A percentile compares a stretch with the other conserved stretches of the same genome.
These are phyloP conservation scores for Chelmon rostratus DNA, from an alignment of 2,797 vertebrate genomes.

Conservation along the genomic window DNA sequence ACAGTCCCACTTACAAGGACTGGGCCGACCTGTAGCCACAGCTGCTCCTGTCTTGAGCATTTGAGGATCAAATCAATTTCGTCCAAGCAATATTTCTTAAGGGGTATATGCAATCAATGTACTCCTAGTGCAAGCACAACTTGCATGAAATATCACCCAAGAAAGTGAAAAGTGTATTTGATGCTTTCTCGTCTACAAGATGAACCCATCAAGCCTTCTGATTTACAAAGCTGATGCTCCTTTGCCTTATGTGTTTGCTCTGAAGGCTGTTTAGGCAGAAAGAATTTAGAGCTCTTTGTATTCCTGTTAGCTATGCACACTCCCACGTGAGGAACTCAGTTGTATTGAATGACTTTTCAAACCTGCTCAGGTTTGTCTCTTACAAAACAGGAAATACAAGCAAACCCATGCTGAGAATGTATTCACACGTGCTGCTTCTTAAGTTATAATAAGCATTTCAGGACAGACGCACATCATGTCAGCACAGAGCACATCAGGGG, in stretches of 20 bases:
- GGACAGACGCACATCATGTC: slow-evolving; percentile 37
- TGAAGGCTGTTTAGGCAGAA: slow-evolving; percentile 42
- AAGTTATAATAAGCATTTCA: slow-evolving; percentile 48
- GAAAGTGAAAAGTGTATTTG: slow-evolving; percentile 40
- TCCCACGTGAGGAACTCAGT: slow-evolving; percentile 67
- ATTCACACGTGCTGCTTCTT: slow-evolving; percentile 37
- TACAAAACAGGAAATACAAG: slow-evolving; percentile 55
- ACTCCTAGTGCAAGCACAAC: background rate
- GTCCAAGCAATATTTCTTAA: slow-evolving; percentile 22
- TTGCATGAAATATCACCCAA: slow-evolving; percentile 26
- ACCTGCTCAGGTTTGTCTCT: slow-evolving; percentile 65
- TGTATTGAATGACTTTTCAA: slow-evolving; percentile 38
- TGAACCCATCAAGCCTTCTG: background rate
- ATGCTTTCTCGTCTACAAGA: slow-evolving; percentile 15
- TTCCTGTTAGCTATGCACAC: slow-evolving; percentile 45
- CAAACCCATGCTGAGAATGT: slow-evolving; percentile 43
- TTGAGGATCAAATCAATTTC: slow-evolving; percentile 50
- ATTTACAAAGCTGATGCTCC: slow-evolving; percentile 3
- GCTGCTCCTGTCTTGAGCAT: slow-evolving; percentile 35
- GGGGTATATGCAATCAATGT: slow-evolving; percentile 9
- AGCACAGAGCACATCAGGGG: slow-evolving; percentile 62
- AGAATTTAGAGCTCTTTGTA: slow-evolving; percentile 35
- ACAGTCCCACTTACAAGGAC: slow-evolving; percentile 33
- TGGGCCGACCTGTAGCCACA: slow-evolving; percentile 35
- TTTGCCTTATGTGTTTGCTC: slow-evolving; percentile 18